Conservation (phyloP, 2,797 vertebrate genomes). For the Sphenodon punctatus region DNA sequence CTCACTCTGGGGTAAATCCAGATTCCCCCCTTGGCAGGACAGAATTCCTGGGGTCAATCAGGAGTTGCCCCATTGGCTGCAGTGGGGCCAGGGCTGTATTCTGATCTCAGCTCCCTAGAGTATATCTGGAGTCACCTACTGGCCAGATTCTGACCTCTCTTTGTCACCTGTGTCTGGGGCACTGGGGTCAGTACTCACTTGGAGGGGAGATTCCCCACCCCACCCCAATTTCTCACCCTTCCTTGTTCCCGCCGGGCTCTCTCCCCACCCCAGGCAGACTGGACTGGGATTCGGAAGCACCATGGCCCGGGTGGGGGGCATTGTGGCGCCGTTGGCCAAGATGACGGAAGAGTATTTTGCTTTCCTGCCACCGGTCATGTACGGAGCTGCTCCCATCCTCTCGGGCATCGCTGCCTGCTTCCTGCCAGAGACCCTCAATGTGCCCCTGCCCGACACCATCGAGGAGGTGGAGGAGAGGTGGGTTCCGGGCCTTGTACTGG, state of each 20-base stretch:
- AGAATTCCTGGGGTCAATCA: too few species aligned
- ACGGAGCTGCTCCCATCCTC: slow-evolving; percentile 77
- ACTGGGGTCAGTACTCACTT: too few species aligned
- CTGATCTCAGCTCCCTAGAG: too few species aligned
- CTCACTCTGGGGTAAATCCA: too few species aligned
- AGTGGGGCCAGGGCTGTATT: too few species aligned
- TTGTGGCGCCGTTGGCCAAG: slow-evolving; percentile 87
- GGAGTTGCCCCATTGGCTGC: too few species aligned
- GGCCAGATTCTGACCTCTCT: neutral
- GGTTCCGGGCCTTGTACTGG: neutral
- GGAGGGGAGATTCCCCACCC: neutral
- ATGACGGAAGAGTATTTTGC: slow-evolving; percentile 85
- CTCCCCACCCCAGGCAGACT: slow-evolving; percentile 80
- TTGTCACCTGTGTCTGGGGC: too few species aligned
- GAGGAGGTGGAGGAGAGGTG: slow-evolving; percentile 84
- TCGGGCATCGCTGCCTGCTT: slow-evolving; percentile 76
- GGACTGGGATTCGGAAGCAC: slow-evolving; percentile 89
- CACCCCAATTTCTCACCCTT: neutral
- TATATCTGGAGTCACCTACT: too few species aligned
- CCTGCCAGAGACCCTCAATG: slow-evolving; percentile 87
- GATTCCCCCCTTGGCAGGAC: too few species aligned
- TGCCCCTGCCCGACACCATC: slow-evolving; percentile 87
- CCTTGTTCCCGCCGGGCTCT: rapidly evolving
- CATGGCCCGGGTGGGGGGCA: slow-evolving; percentile 88
- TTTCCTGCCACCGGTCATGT: slow-evolving; percentile 83